These are phyloP conservation scores for Erethizon dorsatum DNA, from an alignment of 2,797 vertebrate species.

Conservation along the genomic window DNA sequence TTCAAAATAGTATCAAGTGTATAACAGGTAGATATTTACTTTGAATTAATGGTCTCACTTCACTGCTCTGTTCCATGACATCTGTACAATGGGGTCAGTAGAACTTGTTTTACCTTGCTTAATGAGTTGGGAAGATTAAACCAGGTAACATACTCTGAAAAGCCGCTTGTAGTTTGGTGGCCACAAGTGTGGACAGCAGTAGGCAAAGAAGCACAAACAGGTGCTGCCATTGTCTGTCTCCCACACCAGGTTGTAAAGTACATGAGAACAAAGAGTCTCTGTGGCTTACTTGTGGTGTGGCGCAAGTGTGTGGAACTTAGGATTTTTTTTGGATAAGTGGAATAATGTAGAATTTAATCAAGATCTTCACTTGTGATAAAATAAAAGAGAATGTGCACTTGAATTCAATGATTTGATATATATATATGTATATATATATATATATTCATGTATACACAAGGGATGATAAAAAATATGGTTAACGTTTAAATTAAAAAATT, in stretches of 20 bases:
- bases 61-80: not conserved
- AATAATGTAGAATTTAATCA: slow-evolving; percentile 15
- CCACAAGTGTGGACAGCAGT: not conserved
- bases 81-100: not conserved
- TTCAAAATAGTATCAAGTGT: not conserved
- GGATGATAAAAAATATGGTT: not conserved
- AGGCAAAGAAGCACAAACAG: not conserved
- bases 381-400: not conserved
- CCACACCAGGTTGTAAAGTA: not conserved
- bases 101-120: not conserved
- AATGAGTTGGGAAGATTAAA: not conserved
- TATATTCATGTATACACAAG: not conserved
- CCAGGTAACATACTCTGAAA: not conserved
- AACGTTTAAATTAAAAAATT: not conserved
- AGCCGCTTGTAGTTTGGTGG: not conserved
- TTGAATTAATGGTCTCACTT: not conserved
- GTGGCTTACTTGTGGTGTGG: not conserved
- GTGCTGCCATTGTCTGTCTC: not conserved
- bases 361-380: slow-evolving; percentile 44
- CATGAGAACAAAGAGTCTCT: not conserved
- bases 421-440: too few species aligned
- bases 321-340: not conserved
- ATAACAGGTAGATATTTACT: not conserved
- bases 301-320: not conserved
- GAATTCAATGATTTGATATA: not conserved